These are phyloP conservation scores for Protaetia brevitarsis DNA, from an alignment of 1,140 invertebrate species.

Conservation along the genomic window DNA sequence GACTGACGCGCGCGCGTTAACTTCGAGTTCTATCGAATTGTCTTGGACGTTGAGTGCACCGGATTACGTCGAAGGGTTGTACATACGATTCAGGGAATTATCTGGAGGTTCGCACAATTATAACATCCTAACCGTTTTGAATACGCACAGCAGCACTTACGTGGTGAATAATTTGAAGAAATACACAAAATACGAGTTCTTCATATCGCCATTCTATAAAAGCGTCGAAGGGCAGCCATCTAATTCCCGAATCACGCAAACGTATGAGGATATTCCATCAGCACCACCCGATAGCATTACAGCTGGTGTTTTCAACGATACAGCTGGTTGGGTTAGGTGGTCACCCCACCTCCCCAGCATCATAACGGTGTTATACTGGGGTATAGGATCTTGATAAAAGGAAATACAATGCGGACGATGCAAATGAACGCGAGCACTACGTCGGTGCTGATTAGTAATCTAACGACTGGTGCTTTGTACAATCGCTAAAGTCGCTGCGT, in stretches of 20 bases:
- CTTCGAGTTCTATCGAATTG: conserved; percentile 77
- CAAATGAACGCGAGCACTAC: conserved; percentile 70
- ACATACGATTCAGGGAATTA: conserved; percentile 85
- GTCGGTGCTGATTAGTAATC: conserved; percentile 67
- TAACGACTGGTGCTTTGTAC: conserved; percentile 69
- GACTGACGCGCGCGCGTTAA: conserved; percentile 71
- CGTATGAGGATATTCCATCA: conserved; percentile 72
- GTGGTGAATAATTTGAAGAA: conserved; percentile 72
- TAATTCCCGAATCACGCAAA: conserved; percentile 67
- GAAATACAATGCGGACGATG: conserved; percentile 40
- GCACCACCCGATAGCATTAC: conserved; percentile 79
- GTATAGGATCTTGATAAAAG: conserved; percentile 65
- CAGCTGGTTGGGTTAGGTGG: conserved; percentile 72
- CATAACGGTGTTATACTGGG: conserved; percentile 80
- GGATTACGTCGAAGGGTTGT: conserved; percentile 81
- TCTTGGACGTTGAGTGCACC: conserved; percentile 71
- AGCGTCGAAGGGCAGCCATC: conserved; percentile 79
- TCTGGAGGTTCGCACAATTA: conserved; percentile 62
- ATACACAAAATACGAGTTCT: conserved; percentile 84
- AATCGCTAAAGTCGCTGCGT: conserved; percentile 71
- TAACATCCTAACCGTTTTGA: conserved; percentile 66
- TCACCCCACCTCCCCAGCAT: conserved; percentile 72
- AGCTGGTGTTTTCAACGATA: conserved; percentile 79
- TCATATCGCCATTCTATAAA: conserved; percentile 83
- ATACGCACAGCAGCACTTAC: conserved; percentile 52